Evolutionary conservation across 2,113 vertebrate species (phyloP).

Genomic region (Haemorhous mexicanus): DNA sequence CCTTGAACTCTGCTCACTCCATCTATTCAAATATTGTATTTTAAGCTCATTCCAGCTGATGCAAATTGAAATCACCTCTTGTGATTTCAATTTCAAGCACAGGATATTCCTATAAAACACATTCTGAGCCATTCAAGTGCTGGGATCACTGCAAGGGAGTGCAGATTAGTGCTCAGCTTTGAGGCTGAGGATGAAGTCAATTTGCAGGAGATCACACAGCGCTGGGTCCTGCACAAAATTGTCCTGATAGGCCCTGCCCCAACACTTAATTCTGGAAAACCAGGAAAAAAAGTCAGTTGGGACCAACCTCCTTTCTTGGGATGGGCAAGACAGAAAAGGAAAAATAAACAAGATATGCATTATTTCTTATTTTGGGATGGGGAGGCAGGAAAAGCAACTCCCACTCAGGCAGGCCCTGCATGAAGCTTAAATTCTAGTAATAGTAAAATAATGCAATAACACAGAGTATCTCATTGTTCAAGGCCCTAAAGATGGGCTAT

Average conservation of each 20-base stretch:
- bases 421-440: neutral
- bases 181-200: neutral
- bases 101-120: neutral
- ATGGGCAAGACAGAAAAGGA: neutral
- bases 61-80: conserved; percentile 12
- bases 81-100: neutral
- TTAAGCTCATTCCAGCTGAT: conserved; percentile 10
- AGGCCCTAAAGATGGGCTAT: neutral
- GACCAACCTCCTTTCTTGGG: neutral
- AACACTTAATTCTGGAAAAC: neutral
- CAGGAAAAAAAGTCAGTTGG: rapidly evolving
- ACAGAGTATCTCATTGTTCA: neutral
- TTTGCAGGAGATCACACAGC: neutral
- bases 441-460: neutral
- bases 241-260: neutral
- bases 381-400: neutral
- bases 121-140: neutral
- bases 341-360: neutral
- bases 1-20: neutral
- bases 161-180: neutral
- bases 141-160: neutral
- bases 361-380: neutral
- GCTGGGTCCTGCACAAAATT: neutral
- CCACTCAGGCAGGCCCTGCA: neutral
- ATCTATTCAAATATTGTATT: neutral